These are phyloP conservation scores for Bubalus kerabau DNA, from an alignment of 2,113 vertebrate genomes.

Conservation along the genomic window DNA sequence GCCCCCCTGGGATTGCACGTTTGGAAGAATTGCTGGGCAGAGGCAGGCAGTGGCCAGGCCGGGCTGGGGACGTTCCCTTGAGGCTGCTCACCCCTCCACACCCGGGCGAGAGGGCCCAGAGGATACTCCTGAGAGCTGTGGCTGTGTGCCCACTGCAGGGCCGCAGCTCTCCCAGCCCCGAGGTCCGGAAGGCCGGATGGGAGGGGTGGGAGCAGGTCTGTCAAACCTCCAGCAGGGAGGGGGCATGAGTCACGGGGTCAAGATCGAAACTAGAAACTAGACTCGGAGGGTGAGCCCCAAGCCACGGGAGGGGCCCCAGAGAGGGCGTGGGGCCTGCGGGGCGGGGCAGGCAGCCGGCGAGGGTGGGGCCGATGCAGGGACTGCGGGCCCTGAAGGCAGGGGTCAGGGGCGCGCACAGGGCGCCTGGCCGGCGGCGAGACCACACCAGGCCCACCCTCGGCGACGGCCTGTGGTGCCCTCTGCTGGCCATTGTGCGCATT, in stretches of 20 bases:
- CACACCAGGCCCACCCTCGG: neutral
- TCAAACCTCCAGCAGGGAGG: neutral
- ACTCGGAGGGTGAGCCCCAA: neutral
- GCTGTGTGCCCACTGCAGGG: no score
- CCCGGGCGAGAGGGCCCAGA: neutral
- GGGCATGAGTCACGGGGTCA: neutral
- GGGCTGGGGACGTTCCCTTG: no score
- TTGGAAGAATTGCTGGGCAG: neutral
- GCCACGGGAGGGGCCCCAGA: neutral
- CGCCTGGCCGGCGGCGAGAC: accelerated
- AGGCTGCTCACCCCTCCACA: neutral
- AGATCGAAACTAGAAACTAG: accelerated
- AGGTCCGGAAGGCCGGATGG: neutral
- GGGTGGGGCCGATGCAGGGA: accelerated
- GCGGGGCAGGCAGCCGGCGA: neutral
- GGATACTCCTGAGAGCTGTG: neutral
- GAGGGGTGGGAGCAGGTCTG: neutral
- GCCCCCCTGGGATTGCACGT: accelerated
- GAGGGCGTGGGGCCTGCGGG: neutral
- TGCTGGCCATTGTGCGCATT: neutral
- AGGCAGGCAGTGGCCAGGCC: neutral
- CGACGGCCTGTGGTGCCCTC: neutral
- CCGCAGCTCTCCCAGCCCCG: neutral
- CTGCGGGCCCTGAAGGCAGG: neutral
- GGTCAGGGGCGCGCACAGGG: accelerated